Percentiles rank a stretch among this genome's conserved stretches.
These are phyloP conservation scores for Tapera naevia DNA, from an alignment of 2,797 vertebrate species.

Conservation along the genomic window DNA sequence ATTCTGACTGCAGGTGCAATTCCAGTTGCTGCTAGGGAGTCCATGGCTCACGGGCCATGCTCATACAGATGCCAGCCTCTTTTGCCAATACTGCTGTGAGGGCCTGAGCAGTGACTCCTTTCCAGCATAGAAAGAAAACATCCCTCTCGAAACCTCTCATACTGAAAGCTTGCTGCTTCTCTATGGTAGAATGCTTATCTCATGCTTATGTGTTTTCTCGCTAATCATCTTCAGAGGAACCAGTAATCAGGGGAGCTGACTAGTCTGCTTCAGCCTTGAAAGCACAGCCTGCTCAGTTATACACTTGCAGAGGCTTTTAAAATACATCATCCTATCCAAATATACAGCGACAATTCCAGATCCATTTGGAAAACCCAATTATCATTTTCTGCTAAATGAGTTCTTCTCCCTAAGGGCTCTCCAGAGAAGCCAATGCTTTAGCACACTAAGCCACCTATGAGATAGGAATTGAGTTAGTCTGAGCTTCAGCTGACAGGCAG, in stretches of 20 bases:
- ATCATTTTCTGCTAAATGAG: constrained; percentile 49
- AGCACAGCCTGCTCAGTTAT: neutral
- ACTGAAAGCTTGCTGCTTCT: neutral
- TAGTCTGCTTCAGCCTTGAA: neutral
- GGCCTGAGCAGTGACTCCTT: neutral
- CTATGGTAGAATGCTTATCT: neutral
- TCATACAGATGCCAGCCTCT: neutral
- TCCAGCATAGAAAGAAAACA: neutral
- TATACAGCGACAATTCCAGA: neutral
- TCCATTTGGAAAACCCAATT: constrained; percentile 21
- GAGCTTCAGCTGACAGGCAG: constrained; percentile 5
- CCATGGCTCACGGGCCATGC: neutral
- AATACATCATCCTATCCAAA: neutral
- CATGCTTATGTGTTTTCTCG: neutral
- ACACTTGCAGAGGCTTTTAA: neutral
- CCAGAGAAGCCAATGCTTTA: neutral
- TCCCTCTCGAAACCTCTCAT: neutral
- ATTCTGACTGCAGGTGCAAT: neutral
- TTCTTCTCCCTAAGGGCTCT: constrained; percentile 19
- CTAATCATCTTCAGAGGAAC: neutral
- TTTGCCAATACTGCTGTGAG: neutral
- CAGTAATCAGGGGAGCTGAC: neutral
- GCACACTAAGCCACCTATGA: constrained; percentile 1
- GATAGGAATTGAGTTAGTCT: neutral
- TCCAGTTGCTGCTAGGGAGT: neutral